Percentiles rank a stretch among this genome's conserved stretches.
phyloP scores from a whole-genome alignment of 2,888 invertebrate species.

The Alloscopus bannaensis region DNA sequence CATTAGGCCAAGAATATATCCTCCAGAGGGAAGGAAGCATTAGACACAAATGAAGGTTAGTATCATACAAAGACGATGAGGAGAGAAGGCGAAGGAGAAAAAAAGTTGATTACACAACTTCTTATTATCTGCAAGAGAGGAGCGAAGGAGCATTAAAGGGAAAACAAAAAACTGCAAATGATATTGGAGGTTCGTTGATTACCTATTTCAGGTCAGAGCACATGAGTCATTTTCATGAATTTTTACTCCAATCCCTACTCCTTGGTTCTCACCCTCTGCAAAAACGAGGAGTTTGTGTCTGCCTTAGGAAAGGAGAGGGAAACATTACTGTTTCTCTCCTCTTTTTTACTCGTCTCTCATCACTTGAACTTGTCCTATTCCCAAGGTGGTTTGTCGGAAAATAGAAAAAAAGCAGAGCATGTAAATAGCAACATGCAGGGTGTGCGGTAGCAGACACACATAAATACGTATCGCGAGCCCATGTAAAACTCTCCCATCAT shows the following conservation, averaged over 20 bases:
- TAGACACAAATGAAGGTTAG: too few species aligned
- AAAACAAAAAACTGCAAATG: slow-evolving; percentile 64
- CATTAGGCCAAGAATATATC: background rate
- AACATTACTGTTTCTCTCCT: slow-evolving; percentile 19
- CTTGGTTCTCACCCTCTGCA: background rate
- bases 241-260: slow-evolving; percentile 56
- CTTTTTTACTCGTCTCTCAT: too few species aligned
- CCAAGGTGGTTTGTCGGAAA: slow-evolving; percentile 50
- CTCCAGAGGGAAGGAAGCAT: too few species aligned
- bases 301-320: background rate
- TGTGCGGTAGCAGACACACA: background rate
- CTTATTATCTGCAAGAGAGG: slow-evolving; percentile 5
- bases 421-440: background rate
- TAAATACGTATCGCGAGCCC: background rate
- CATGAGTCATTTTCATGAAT: slow-evolving; percentile 63
- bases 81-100: slow-evolving; percentile 15
- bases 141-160: slow-evolving; percentile 35
- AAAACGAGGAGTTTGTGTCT: background rate
- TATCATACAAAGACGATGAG: background rate
- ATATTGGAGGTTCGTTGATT: slow-evolving; percentile 39
- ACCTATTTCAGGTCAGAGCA: slow-evolving; percentile 51
- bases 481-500: background rate
- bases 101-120: slow-evolving; percentile 56
- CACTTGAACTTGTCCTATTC: slow-evolving; percentile 63
- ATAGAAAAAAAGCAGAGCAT: slow-evolving; percentile 13